phyloP scores from a whole-genome alignment of 2,888 invertebrate genomes.

The Ectobius pallidus region DNA sequence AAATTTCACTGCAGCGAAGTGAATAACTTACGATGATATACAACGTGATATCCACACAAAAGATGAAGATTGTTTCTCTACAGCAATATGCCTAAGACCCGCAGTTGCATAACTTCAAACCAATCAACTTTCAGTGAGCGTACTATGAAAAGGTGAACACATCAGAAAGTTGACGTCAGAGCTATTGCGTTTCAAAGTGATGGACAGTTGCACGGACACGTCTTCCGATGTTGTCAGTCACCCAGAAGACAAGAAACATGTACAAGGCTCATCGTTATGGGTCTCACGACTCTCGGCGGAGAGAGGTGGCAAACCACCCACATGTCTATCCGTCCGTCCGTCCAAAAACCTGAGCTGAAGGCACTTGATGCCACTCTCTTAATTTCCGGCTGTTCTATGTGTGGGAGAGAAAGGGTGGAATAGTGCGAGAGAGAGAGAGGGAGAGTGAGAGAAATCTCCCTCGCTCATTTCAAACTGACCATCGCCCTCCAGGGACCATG shows the following conservation, averaged over 20 bases:
- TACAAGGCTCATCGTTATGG: slow-evolving; percentile 35
- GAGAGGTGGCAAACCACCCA: slow-evolving; percentile 4
- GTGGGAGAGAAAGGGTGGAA: slow-evolving; percentile 8
- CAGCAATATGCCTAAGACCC: no score
- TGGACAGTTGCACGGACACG: slow-evolving; percentile 9
- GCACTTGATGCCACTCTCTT: slow-evolving; percentile 37
- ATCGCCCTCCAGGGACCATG: slow-evolving; percentile 21
- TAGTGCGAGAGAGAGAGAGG: no score
- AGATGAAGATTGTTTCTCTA: no score
- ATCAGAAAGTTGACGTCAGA: no score
- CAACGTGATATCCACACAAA: no score
- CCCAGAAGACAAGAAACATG: slow-evolving; percentile 7
- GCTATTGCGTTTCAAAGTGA: neutral
- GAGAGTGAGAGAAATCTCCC: slow-evolving; percentile 23
- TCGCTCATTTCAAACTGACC: slow-evolving; percentile 29
- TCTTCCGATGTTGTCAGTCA: slow-evolving; percentile 22
- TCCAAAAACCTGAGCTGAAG: slow-evolving; percentile 19
- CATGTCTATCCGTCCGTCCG: slow-evolving; percentile 17
- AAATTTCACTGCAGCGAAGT: no score
- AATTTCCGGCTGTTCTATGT: slow-evolving; percentile 37
- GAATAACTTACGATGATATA: no score
- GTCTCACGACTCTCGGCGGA: slow-evolving; percentile 29
- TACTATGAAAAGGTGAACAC: no score
- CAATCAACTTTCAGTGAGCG: no score
- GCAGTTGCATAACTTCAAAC: no score